Evolutionary conservation across 2,888 invertebrate species (phyloP).

Genomic region (Drosophila lutescens): DNA sequence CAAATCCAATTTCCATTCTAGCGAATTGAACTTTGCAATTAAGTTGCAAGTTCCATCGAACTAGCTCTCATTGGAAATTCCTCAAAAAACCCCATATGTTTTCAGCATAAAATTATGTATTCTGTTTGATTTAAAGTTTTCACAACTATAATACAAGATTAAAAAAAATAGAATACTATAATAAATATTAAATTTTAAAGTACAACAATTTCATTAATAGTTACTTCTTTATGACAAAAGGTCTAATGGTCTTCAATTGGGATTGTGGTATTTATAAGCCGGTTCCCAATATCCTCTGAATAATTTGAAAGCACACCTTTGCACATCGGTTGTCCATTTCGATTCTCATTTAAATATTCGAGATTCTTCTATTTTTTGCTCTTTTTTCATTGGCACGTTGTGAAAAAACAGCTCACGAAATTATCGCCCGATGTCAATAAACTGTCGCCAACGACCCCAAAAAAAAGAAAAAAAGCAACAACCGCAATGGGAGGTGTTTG

Average conservation of each 20-base stretch:
- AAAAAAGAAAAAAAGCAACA: constrained; percentile 7
- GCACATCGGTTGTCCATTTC: constrained; percentile 15
- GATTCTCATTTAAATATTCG: constrained; percentile 10
- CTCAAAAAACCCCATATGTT: neutral
- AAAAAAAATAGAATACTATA: no score
- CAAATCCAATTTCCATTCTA: constrained; percentile 18
- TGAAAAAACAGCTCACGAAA: constrained; percentile 29
- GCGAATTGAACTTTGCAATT: constrained; percentile 40
- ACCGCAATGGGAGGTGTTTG: neutral
- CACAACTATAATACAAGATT: no score
- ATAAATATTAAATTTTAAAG: no score
- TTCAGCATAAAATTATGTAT: neutral
- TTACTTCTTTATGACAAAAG: no score
- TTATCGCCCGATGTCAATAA: constrained; percentile 71
- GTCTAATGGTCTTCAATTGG: neutral
- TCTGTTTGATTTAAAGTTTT: no score
- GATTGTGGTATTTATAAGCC: no score
- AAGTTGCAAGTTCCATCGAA: constrained; percentile 14
- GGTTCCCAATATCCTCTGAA: neutral
- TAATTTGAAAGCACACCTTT: constrained; percentile 12
- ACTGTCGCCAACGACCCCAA: constrained; percentile 51
- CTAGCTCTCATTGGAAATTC: neutral
- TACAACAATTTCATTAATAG: no score
- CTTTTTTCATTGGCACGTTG: neutral
- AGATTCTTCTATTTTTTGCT: neutral